These are phyloP conservation scores for Lutraria rhynchaena DNA, from an alignment of 1,140 invertebrate genomes.

Conservation along the genomic window DNA sequence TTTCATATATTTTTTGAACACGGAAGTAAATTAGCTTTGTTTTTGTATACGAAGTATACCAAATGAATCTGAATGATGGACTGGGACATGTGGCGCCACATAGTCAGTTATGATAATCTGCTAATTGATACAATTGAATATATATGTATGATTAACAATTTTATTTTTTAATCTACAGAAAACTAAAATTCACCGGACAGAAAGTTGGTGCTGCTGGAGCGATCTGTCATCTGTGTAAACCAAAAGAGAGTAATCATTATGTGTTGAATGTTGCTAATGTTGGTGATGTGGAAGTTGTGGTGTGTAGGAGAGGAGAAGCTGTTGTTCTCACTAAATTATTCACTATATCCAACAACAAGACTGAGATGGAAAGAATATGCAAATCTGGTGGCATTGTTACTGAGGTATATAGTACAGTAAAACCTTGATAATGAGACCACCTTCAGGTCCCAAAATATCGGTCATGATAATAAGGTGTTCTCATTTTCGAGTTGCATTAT, in stretches of 20 bases:
- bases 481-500: too few species aligned
- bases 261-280: conserved; percentile 79
- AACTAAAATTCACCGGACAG: conserved; percentile 78
- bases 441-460: too few species aligned
- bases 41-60: too few species aligned
- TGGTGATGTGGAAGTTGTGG: conserved; percentile 80
- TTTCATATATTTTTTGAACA: too few species aligned
- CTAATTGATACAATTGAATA: too few species aligned
- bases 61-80: too few species aligned
- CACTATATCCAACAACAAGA: conserved; percentile 70
- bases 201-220: conserved; percentile 79
- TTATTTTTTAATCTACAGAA: conserved; percentile 65
- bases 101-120: too few species aligned
- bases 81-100: too few species aligned
- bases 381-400: conserved; percentile 81
- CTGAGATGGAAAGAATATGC: conserved; percentile 78
- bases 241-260: conserved; percentile 63
- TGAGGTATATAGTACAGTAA: conserved; percentile 78
- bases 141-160: too few species aligned
- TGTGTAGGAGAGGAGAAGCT: conserved; percentile 76
- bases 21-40: too few species aligned
- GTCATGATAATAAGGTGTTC: too few species aligned
- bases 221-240: conserved; percentile 74
- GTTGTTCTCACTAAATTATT: conserved; percentile 76
- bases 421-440: too few species aligned